These are phyloP conservation scores for Orthonychiurus folsomi DNA, from an alignment of 2,888 invertebrate genomes.

Conservation along the genomic window DNA sequence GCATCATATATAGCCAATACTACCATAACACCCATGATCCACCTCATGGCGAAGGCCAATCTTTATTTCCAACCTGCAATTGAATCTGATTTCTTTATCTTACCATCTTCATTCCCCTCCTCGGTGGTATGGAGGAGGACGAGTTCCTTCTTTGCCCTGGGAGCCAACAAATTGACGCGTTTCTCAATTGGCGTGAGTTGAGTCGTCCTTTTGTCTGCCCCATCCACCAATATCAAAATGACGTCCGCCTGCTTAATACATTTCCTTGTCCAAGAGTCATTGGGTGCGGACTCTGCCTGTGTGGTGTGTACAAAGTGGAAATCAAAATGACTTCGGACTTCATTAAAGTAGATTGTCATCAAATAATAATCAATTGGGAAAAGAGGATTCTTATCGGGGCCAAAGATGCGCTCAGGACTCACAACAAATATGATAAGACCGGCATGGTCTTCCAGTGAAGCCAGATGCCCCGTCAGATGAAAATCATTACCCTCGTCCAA, in stretches of 20 bases:
- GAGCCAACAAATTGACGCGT: conserved; percentile 10
- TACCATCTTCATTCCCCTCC: no score
- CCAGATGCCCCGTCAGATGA: conserved; percentile 15
- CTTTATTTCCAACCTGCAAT: background rate
- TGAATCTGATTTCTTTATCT: no score
- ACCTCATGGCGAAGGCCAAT: no score
- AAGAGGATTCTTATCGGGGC: background rate
- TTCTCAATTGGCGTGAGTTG: conserved; percentile 13
- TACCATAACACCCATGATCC: no score
- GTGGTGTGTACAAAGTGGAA: background rate
- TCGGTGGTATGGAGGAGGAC: conserved; percentile 17
- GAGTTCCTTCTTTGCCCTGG: conserved; percentile 21
- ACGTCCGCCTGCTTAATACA: conserved; percentile 22
- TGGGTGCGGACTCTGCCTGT: background rate
- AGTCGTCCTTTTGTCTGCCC: background rate
- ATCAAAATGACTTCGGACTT: background rate
- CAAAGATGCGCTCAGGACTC: background rate
- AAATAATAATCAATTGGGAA: background rate
- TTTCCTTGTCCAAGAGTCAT: conserved; percentile 1
- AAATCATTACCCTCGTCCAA: conserved; percentile 8
- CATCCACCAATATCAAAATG: conserved; percentile 16
- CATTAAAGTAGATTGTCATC: conserved; percentile 1
- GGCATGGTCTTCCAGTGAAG: conserved; percentile 9
- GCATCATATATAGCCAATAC: no score
- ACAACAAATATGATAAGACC: conserved; percentile 16